phyloP scores from a whole-genome alignment of 1,140 invertebrate species.

The Papilio polytes region DNA sequence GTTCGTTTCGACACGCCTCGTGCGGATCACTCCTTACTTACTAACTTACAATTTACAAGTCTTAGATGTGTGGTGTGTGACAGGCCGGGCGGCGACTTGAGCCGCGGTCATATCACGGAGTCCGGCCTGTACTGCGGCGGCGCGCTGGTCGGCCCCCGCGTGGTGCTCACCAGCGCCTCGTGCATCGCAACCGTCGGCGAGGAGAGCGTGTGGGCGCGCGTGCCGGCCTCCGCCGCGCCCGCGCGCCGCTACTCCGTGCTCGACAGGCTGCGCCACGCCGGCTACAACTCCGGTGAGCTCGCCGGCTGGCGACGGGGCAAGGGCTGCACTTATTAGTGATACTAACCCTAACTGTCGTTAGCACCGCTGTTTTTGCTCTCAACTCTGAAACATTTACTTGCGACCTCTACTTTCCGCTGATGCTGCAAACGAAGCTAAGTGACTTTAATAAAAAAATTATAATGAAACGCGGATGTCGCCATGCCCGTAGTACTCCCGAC shows the following conservation, averaged over 20 bases:
- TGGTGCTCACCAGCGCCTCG: slow-evolving; percentile 14
- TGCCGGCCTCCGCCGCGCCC: not conserved
- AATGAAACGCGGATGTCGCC: too few relatives aligned
- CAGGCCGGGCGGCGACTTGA: slow-evolving; percentile 24
- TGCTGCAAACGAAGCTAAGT: not conserved
- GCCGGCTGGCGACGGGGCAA: too few relatives aligned
- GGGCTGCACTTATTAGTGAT: too few relatives aligned
- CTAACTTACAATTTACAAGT: not conserved
- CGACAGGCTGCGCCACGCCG: not conserved
- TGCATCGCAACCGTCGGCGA: not conserved
- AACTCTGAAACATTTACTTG: too few relatives aligned
- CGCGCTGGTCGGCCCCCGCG: slow-evolving; percentile 2
- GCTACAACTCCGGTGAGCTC: slow-evolving; percentile 13
- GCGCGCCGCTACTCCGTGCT: not conserved
- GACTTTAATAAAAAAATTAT: too few relatives aligned
- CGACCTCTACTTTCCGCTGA: too few relatives aligned
- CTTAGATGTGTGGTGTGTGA: not conserved
- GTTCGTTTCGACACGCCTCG: not conserved
- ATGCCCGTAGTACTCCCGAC: too few relatives aligned
- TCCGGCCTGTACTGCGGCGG: slow-evolving; percentile 29
- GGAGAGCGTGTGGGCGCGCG: slow-evolving; percentile 7
- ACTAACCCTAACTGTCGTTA: too few relatives aligned
- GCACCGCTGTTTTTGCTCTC: too few relatives aligned
- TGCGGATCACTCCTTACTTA: not conserved
- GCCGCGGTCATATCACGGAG: not conserved